Evolutionary conservation across 2,113 vertebrate genomes (phyloP).

Genomic region (Cavia porcellus): DNA sequence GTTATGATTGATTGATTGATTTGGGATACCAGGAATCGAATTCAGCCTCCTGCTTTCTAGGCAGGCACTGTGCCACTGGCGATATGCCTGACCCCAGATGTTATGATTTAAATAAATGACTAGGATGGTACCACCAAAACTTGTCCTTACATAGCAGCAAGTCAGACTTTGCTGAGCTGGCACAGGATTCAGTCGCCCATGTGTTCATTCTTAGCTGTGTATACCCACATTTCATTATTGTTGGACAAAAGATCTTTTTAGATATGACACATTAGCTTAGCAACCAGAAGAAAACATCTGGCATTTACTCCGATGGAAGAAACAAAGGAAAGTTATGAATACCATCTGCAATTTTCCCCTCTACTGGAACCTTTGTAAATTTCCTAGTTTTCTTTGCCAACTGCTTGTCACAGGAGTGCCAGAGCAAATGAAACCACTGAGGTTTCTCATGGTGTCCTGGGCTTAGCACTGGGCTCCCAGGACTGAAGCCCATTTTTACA

Average conservation of each 20-base stretch:
- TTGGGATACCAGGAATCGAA: too few species aligned
- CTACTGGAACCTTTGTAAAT: not conserved
- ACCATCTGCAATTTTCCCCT: slow-evolving; percentile 7
- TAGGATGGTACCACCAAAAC: not conserved
- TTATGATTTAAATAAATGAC: not conserved
- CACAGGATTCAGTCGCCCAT: not conserved
- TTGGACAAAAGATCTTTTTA: not conserved
- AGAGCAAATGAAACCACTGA: not conserved
- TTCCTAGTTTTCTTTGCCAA: slow-evolving; percentile 5
- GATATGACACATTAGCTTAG: not conserved
- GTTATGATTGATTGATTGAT: not conserved
- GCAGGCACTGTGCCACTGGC: too few species aligned
- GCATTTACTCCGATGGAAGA: not conserved
- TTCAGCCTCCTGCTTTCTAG: too few species aligned
- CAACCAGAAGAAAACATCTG: slow-evolving; percentile 47
- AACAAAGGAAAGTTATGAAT: slow-evolving; percentile 28
- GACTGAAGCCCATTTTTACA: not conserved
- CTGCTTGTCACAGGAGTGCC: not conserved
- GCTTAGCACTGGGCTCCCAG: not conserved
- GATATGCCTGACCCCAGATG: too few species aligned
- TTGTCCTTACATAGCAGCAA: not conserved
- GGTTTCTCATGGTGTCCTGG: not conserved
- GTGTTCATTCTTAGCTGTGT: not conserved
- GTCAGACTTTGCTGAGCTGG: not conserved
- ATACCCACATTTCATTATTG: not conserved